phyloP scores from a whole-genome alignment of 2,888 invertebrate species.

The Pyrrhosoma nymphula region DNA sequence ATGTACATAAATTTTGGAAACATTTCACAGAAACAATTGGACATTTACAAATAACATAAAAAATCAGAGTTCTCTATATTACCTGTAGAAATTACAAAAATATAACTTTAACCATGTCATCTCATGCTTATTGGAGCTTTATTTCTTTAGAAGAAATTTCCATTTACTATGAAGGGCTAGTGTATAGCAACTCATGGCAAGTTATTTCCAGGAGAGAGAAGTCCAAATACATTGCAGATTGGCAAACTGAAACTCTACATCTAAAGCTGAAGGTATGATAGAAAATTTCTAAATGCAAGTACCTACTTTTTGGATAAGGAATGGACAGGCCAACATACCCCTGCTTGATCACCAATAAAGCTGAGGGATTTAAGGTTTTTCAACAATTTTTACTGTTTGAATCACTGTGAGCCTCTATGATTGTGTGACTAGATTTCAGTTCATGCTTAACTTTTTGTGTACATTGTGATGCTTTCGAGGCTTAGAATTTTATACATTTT shows the following conservation, averaged over 20 bases:
- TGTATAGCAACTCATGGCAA: conserved; percentile 15
- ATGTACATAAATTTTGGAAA: conserved; percentile 23
- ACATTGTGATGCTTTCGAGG: conserved; percentile 55
- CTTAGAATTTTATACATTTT: conserved; percentile 46
- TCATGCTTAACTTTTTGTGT: conserved; percentile 47
- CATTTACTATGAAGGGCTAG: conserved; percentile 25
- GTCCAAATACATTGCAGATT: conserved; percentile 20
- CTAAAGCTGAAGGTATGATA: conserved; percentile 42
- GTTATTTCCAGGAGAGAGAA: conserved; percentile 1
- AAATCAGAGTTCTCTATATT: conserved; percentile 16
- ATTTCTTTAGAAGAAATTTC: background rate
- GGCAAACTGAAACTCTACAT: conserved; percentile 29
- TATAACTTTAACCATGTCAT: conserved; percentile 67
- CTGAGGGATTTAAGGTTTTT: conserved; percentile 1
- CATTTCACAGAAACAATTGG: conserved; percentile 45
- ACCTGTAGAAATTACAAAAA: conserved; percentile 63
- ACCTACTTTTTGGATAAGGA: conserved; percentile 46
- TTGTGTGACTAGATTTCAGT: conserved; percentile 59
- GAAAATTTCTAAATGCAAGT: conserved; percentile 30
- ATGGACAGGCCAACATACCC: conserved; percentile 56
- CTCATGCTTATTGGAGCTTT: conserved; percentile 30
- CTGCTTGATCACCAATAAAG: conserved; percentile 56
- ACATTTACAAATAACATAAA: conserved; percentile 53
- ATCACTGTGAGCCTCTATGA: conserved; percentile 56
- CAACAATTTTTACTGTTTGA: conserved; percentile 31